Evolutionary conservation across 2,113 vertebrate genomes (phyloP), one percentile per base, ranked within the genome.

Genomic region (Montifringilla adamsi): DNA sequence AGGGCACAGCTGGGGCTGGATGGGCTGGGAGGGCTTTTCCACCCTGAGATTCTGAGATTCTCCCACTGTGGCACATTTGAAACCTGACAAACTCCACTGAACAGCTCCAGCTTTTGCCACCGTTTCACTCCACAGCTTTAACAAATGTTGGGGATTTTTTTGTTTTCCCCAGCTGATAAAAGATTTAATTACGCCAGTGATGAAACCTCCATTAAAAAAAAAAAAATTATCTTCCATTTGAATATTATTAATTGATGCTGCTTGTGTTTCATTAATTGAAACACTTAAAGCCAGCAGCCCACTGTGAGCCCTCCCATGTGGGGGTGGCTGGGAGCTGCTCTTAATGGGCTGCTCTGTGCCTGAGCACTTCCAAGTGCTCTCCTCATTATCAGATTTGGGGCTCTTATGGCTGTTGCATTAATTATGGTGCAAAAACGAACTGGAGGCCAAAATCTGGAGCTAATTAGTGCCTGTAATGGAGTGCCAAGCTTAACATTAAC

Each of bases 201-300:
- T 1, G 31, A 79, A 63, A 22, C 58, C 44, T 74, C 66, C 3
- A 21, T 47, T 85, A 13, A 27, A 83, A 37, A 90, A 68, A n/a
- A n/a, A 63, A 33, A 76, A 73, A 80, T 91, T 87, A 31, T 66
- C 52, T 80, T 74, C 84, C 47, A 56, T 83, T 53, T 93, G 82
- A 89, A 70, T 94, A 73, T 94, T 70, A 93, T 89, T 97, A 96
- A 96, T 91, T 63, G 53, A 87, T 77, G 68, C 60, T 94, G 39
- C 63, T 95, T 81, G 21, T 94, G 83, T 78, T 96, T 96, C 85
- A 88, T 91, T 94, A 96, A 96, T 94, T 95, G 95, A 94, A 95
- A 46, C 62, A 76, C 23, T 69, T 66, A 39, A 82, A 64, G 2
- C 0, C 67, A 86, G 84, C 23, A 82, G 74, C 46, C 73, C 35